A percentile compares a stretch with the other conserved stretches of the same genome.
Evolutionary conservation across 1,140 invertebrate genomes (phyloP).

Genomic region (Tetragnatha versicolor): DNA sequence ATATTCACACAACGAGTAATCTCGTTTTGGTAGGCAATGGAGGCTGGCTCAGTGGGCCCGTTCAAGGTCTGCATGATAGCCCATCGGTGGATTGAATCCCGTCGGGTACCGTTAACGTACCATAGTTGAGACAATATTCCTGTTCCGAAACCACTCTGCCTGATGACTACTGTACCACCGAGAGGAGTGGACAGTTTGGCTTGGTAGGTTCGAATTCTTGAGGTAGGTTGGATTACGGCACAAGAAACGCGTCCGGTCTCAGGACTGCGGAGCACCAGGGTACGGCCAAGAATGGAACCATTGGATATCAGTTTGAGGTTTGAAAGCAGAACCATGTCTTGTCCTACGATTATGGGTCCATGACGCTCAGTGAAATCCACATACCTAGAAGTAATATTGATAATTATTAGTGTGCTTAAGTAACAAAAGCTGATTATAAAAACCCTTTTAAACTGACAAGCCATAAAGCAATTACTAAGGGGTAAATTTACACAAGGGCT

Average conservation of each 20-base stretch:
- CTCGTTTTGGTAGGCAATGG: constrained; percentile 34
- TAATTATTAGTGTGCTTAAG: too few relatives aligned
- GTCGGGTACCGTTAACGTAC: constrained; percentile 52
- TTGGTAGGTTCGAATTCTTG: constrained; percentile 49
- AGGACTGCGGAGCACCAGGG: constrained; percentile 55
- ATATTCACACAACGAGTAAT: constrained; percentile 42
- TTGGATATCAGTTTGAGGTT: constrained; percentile 51
- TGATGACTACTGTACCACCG: constrained; percentile 46
- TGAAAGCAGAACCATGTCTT: constrained; percentile 55
- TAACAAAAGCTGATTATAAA: too few relatives aligned
- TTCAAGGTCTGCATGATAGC: constrained; percentile 40
- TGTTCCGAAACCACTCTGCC: constrained; percentile 54
- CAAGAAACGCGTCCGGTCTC: constrained; percentile 56
- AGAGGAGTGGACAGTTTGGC: constrained; percentile 47
- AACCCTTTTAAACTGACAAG: too few relatives aligned
- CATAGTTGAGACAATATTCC: constrained; percentile 53
- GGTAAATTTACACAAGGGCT: too few relatives aligned
- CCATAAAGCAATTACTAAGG: too few relatives aligned
- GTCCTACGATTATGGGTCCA: constrained; percentile 52
- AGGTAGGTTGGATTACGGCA: constrained; percentile 57
- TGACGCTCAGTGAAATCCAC: constrained; percentile 57
- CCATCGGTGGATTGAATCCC: constrained; percentile 54
- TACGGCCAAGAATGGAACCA: constrained; percentile 57
- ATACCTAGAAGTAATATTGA: constrained; percentile 32
- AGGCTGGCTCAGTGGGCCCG: constrained; percentile 5